Conservation (phyloP, 2,113 vertebrate genomes). For the Antennarius striatus region DNA sequence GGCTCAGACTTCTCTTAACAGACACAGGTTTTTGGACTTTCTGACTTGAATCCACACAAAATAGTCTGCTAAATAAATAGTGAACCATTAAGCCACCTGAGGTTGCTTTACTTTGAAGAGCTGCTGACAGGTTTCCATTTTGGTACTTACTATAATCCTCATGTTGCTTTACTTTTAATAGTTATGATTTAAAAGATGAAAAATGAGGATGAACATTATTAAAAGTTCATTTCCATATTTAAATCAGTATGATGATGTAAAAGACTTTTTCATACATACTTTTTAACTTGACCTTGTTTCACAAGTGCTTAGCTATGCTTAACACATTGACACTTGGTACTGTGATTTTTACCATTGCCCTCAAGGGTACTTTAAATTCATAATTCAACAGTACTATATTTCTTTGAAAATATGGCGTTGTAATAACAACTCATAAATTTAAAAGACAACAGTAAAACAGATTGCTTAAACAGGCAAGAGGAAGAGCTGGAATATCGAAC, state of each 20-base stretch:
- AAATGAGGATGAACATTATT: conserved; percentile 21
- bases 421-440: neutral
- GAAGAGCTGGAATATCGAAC: conserved; percentile 28
- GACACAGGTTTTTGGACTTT: conserved; percentile 49
- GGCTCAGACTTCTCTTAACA: conserved; percentile 42
- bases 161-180: conserved; percentile 25
- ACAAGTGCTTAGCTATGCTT: neutral
- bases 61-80: conserved; percentile 57
- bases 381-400: neutral
- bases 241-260: too few relatives aligned
- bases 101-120: conserved; percentile 31
- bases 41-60: conserved; percentile 49
- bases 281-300: too few relatives aligned
- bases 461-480: conserved; percentile 3
- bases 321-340: neutral
- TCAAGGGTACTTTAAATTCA: neutral
- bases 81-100: conserved; percentile 43
- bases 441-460: conserved; percentile 9
- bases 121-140: conserved; percentile 32
- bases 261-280: too few relatives aligned
- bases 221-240: neutral
- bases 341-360: neutral
- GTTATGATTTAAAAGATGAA: conserved; percentile 21
- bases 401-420: neutral
- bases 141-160: conserved; percentile 33